phyloP scores from a whole-genome alignment of 2,113 vertebrate genomes.

The Clarias batrachus region DNA sequence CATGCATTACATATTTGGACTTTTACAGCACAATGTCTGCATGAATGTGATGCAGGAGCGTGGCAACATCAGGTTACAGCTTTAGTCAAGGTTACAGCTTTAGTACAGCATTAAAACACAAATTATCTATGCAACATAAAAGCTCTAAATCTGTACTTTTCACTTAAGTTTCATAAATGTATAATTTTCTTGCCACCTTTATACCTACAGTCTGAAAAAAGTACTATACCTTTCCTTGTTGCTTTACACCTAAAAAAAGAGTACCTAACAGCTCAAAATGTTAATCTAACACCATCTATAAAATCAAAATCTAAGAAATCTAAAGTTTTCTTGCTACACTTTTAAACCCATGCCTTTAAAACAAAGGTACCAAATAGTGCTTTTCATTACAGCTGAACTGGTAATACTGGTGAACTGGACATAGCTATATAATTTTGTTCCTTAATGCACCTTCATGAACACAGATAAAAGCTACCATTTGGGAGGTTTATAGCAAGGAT shows the following conservation, averaged over 20 bases:
- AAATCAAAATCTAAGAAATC: background rate
- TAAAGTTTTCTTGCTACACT: background rate
- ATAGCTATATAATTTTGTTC: background rate
- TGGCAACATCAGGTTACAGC: background rate
- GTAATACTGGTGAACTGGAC: background rate
- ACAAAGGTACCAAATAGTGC: background rate
- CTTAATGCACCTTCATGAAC: background rate
- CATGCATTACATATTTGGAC: background rate
- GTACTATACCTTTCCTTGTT: too few relatives aligned
- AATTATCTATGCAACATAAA: background rate
- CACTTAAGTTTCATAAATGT: background rate
- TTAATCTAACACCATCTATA: too few relatives aligned
- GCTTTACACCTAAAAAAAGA: too few relatives aligned
- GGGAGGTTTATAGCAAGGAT: background rate
- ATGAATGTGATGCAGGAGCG: background rate
- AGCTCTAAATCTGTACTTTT: background rate
- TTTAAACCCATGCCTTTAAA: background rate
- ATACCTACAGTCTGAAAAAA: background rate
- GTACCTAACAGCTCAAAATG: too few relatives aligned
- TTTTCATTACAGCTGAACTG: background rate
- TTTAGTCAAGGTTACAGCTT: background rate
- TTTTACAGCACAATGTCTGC: background rate
- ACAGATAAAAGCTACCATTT: background rate
- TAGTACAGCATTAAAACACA: background rate
- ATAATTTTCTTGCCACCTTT: background rate